Evolutionary conservation across 2,888 invertebrate species (phyloP).

Genomic region (Drosophila parthenogenetica): DNA sequence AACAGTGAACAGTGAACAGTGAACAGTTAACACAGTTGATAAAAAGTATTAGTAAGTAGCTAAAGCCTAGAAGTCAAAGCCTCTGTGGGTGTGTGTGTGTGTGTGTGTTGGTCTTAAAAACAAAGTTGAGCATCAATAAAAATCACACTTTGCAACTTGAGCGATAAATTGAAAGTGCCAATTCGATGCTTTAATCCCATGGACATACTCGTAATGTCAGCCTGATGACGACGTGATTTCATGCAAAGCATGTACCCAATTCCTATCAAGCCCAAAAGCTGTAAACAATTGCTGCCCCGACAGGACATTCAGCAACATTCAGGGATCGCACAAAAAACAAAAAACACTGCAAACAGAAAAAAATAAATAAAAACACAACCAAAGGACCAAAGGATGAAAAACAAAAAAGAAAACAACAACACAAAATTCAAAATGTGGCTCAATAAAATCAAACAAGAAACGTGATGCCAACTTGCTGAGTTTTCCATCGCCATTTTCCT

Average conservation of each 20-base stretch:
- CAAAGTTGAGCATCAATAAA: conserved; percentile 72
- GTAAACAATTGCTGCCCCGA: conserved; percentile 75
- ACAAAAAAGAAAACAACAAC: conserved; percentile 45
- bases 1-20: conserved; percentile 32
- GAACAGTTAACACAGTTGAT: conserved; percentile 49
- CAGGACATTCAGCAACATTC: conserved; percentile 22
- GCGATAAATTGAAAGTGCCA: conserved; percentile 78
- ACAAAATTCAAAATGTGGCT: conserved; percentile 57
- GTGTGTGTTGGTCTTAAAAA: conserved; percentile 29
- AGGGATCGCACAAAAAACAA: background rate
- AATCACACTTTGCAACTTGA: conserved; percentile 73
- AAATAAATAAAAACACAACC: conserved; percentile 31
- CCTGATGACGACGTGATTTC: conserved; percentile 80
- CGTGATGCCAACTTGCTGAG: conserved; percentile 64
- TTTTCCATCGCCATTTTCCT: conserved; percentile 22
- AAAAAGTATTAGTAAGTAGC: conserved; percentile 61
- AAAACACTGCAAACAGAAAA: background rate
- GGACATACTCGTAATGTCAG: conserved; percentile 73
- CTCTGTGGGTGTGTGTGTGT: conserved; percentile 1
- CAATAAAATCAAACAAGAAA: conserved; percentile 80
- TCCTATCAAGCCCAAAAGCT: conserved; percentile 66
- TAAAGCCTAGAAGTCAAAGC: conserved; percentile 30
- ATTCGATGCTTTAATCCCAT: conserved; percentile 78
- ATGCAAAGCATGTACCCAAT: conserved; percentile 74
- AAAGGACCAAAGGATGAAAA: conserved; percentile 34